Conservation (phyloP, 2,888 invertebrate genomes). For the Ennomos quercinarius region DNA sequence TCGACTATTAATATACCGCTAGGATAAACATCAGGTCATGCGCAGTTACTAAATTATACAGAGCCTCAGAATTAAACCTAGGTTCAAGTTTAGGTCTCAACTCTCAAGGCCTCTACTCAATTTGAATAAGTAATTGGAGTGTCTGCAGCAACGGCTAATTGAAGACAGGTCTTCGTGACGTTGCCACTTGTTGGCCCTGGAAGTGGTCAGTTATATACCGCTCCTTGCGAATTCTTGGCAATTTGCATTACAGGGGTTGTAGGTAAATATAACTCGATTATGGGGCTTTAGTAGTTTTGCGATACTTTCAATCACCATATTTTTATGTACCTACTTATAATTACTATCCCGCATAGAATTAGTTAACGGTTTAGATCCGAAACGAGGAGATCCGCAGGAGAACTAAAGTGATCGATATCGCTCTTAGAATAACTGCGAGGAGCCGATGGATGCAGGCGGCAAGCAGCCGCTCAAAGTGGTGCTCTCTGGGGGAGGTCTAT, state of each 20-base stretch:
- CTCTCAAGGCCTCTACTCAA: constrained; percentile 49
- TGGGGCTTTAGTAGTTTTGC: background rate
- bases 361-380: too few relatives aligned
- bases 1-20: constrained; percentile 67
- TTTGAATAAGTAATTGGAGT: constrained; percentile 45
- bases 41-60: constrained; percentile 62
- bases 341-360: too few relatives aligned
- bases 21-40: constrained; percentile 63
- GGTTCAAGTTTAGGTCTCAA: constrained; percentile 56
- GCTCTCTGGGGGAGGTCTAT: too few relatives aligned
- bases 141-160: constrained; percentile 33
- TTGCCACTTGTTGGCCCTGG: constrained; percentile 24
- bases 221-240: constrained; percentile 10
- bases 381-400: too few relatives aligned
- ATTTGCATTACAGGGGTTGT: constrained; percentile 13
- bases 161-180: constrained; percentile 30
- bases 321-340: background rate
- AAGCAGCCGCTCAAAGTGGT: too few relatives aligned
- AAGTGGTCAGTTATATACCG: constrained; percentile 26
- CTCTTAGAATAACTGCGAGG: too few relatives aligned
- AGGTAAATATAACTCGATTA: too few relatives aligned
- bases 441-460: too few relatives aligned
- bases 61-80: constrained; percentile 47
- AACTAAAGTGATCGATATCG: too few relatives aligned
- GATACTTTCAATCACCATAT: constrained; percentile 3